A percentile compares a stretch with the other conserved stretches of the same genome.
These are phyloP conservation scores for Homarus gammarus DNA, from an alignment of 2,888 invertebrate genomes.

Conservation along the genomic window DNA sequence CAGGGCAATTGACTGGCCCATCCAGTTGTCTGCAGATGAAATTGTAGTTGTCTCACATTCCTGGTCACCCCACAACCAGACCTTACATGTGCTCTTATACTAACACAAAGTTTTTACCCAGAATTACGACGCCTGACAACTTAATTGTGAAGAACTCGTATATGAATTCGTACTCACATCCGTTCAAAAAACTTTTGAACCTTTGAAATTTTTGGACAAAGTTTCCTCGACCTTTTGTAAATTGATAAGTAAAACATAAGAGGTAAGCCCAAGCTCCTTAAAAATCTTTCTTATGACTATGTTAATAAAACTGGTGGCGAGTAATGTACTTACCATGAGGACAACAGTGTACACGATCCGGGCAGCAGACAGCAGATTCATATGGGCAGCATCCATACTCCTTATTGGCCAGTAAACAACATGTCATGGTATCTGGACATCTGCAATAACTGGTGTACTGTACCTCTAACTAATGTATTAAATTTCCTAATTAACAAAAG, in stretches of 20 bases:
- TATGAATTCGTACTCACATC: too few relatives aligned
- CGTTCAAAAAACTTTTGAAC: too few relatives aligned
- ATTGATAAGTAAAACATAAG: neutral
- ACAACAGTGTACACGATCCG: constrained; percentile 59
- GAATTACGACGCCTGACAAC: too few relatives aligned
- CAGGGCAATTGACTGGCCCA: too few relatives aligned
- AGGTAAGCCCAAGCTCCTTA: neutral
- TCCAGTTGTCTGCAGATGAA: too few relatives aligned
- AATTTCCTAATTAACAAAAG: neutral
- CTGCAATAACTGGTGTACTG: constrained; percentile 5
- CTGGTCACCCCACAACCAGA: too few relatives aligned
- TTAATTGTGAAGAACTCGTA: too few relatives aligned
- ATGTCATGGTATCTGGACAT: constrained; percentile 47
- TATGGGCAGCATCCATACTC: constrained; percentile 55
- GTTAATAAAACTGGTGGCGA: neutral
- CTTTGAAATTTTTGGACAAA: neutral
- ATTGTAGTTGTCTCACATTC: too few relatives aligned
- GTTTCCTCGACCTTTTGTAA: neutral
- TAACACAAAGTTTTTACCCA: too few relatives aligned
- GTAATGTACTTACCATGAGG: constrained; percentile 27
- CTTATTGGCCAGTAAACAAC: constrained; percentile 46
- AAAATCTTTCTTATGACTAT: neutral
- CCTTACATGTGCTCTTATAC: too few relatives aligned
- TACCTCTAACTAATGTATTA: neutral
- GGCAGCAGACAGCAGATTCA: constrained; percentile 35